Percentiles rank a stretch among this genome's conserved stretches.
Evolutionary conservation across 2,113 vertebrate species (phyloP).

Genomic region (Cercocebus atys): DNA sequence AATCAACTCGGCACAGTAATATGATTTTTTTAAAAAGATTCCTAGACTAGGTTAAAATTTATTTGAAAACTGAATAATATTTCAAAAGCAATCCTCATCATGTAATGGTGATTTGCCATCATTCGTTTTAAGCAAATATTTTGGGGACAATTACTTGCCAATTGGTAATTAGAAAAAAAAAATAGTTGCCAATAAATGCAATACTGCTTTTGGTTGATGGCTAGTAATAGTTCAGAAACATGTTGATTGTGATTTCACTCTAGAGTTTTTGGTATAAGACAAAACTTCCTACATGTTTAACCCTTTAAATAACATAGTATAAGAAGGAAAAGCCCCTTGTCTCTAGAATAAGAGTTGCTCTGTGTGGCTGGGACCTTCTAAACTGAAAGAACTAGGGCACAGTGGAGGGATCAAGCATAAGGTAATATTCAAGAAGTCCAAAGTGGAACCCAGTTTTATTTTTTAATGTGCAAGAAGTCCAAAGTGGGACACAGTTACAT

Average conservation of each 20-base stretch:
- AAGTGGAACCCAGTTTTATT: no score
- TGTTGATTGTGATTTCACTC: neutral
- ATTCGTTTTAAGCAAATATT: conserved; percentile 58
- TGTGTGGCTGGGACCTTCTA: neutral
- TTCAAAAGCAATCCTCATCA: neutral
- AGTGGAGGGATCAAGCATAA: neutral
- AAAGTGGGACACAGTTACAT: neutral
- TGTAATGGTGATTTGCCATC: neutral
- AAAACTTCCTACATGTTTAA: neutral
- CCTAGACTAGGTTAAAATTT: neutral
- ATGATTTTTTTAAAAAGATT: neutral
- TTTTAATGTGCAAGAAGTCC: conserved; percentile 52
- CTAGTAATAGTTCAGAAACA: conserved; percentile 36
- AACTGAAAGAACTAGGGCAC: neutral
- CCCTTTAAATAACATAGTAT: neutral
- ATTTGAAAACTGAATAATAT: conserved; percentile 47
- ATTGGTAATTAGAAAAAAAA: neutral
- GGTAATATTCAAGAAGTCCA: neutral
- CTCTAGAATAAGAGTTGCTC: neutral
- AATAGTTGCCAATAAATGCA: neutral
- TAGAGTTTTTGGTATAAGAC: neutral
- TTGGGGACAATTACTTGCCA: neutral
- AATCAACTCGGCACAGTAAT: conserved; percentile 65
- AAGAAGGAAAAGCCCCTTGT: neutral
- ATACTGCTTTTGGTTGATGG: neutral